Conservation (phyloP, 2,113 vertebrate genomes). For the Calcarius ornatus region DNA sequence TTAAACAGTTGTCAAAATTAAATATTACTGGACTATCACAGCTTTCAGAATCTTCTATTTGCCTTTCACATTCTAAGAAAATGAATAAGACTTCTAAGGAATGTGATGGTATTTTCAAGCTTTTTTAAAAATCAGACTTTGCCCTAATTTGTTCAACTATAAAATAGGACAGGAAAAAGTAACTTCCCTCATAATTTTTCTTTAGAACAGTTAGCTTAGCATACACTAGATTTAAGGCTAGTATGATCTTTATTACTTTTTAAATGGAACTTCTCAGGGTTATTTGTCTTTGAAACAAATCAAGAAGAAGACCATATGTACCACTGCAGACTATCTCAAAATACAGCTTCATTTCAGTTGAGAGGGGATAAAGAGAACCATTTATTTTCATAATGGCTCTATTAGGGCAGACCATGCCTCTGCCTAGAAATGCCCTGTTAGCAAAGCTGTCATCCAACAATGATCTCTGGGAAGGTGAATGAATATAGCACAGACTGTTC, state of each 20-base stretch:
- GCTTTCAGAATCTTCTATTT: not conserved
- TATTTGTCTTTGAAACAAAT: constrained; percentile 55
- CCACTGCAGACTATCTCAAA: constrained; percentile 40
- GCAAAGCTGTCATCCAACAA: constrained; percentile 69
- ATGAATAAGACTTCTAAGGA: not conserved
- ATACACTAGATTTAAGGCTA: not conserved
- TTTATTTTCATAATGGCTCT: constrained; percentile 74
- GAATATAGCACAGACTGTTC: constrained; percentile 35
- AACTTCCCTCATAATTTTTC: not conserved
- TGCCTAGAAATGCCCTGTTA: constrained; percentile 73
- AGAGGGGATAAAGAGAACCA: constrained; percentile 68
- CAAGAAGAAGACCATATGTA: constrained; percentile 15
- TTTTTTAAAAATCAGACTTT: not conserved
- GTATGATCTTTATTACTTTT: constrained; percentile 36
- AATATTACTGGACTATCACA: not conserved
- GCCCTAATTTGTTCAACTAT: not conserved
- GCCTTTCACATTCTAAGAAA: not conserved
- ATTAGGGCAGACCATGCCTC: constrained; percentile 61
- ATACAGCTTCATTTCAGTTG: constrained; percentile 47
- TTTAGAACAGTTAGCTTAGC: not conserved
- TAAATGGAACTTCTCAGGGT: constrained; percentile 26
- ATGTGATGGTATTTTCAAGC: not conserved
- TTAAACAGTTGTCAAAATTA: not conserved
- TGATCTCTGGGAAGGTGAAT: constrained; percentile 56
- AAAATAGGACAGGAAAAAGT: not conserved